Conservation (phyloP, 2,888 invertebrate genomes). For the Mystacides longicornis region DNA sequence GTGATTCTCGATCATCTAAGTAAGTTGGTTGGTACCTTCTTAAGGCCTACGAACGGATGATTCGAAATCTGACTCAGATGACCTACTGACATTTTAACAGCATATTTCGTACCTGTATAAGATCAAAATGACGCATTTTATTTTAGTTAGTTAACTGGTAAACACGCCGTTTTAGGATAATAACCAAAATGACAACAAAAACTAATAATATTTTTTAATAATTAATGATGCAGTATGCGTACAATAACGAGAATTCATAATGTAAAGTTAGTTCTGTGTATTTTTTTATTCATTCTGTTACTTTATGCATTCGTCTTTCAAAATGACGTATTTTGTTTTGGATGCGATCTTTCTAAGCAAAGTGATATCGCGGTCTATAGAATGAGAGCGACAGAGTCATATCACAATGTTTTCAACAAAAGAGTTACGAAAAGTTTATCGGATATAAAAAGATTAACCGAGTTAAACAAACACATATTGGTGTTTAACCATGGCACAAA, state of each 20-base stretch:
- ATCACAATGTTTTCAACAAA: conserved; percentile 6
- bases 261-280: conserved; percentile 1
- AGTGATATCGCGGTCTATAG: conserved; percentile 3
- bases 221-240: conserved; percentile 21
- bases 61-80: conserved; percentile 2
- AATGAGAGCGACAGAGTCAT: conserved; percentile 5
- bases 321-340: conserved; percentile 8
- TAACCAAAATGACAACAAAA: too few species aligned
- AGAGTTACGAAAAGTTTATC: conserved; percentile 47
- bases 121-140: too few species aligned
- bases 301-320: conserved; percentile 9
- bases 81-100: conserved; percentile 1
- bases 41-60: too few species aligned
- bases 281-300: conserved; percentile 13
- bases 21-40: too few species aligned
- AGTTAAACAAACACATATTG: conserved; percentile 44
- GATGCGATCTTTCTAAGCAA: not conserved
- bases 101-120: not conserved
- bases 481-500: conserved; percentile 55
- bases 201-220: too few species aligned
- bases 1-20: too few species aligned
- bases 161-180: too few species aligned
- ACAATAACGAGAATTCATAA: conserved; percentile 8
- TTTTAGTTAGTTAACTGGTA: too few species aligned
- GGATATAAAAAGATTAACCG: conserved; percentile 42